These are phyloP conservation scores for Rhinoptilus africanus DNA, from an alignment of 2,113 vertebrate species.

Conservation along the genomic window DNA sequence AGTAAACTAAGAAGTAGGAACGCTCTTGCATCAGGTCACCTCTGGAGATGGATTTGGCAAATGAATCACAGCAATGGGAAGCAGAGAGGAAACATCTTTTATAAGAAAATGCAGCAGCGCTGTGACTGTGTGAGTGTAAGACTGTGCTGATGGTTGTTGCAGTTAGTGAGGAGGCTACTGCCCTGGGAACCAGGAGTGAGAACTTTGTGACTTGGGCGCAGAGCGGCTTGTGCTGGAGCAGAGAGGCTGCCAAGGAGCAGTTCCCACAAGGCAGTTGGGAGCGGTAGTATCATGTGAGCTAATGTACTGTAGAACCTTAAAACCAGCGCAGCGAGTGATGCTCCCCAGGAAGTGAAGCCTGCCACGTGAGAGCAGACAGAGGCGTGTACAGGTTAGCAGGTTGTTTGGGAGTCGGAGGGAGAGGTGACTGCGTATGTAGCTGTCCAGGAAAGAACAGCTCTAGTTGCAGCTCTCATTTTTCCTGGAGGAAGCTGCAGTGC, in stretches of 20 bases:
- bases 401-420: neutral
- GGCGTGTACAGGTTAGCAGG: neutral
- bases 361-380: neutral
- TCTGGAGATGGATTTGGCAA: conserved; percentile 75
- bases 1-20: conserved; percentile 60
- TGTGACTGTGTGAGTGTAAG: conserved; percentile 3
- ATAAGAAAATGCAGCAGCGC: neutral
- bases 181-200: neutral
- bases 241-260: neutral
- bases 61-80: neutral
- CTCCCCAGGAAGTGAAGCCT: neutral
- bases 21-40: conserved; percentile 80
- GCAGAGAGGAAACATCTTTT: neutral
- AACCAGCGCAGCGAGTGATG: neutral
- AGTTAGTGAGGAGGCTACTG: neutral
- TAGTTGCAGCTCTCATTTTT: neutral
- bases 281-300: fast-evolving
- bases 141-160: neutral
- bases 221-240: neutral
- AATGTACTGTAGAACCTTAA: fast-evolving
- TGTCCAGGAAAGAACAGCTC: neutral
- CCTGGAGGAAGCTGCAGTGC: neutral
- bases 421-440: neutral
- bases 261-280: neutral
- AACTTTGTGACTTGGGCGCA: neutral